Conservation (phyloP, 37 sponge, comb jelly and placozoan species). For the Bolinopsis microptera region DNA sequence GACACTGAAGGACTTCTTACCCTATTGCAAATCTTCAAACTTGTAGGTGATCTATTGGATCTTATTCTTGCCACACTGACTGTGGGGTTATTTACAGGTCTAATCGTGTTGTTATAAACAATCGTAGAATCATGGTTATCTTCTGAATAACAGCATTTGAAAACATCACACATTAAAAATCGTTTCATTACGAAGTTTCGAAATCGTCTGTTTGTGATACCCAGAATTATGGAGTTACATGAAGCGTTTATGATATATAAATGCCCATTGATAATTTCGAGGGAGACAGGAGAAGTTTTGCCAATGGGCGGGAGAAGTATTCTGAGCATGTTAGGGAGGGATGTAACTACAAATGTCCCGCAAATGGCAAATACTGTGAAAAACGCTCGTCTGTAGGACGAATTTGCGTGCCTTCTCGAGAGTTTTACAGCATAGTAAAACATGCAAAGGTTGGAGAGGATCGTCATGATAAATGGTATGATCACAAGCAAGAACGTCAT, state of each 20-base stretch:
- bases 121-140: too few species aligned
- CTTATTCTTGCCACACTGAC: too few species aligned
- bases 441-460: background rate
- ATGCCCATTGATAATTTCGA: constrained; percentile 1
- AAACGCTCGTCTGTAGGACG: constrained; percentile 26
- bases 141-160: too few species aligned
- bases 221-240: constrained; percentile 9
- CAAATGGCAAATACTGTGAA: constrained; percentile 15
- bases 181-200: constrained; percentile 21
- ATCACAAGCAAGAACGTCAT: background rate
- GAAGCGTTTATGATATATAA: constrained; percentile 49
- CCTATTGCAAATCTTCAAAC: too few species aligned
- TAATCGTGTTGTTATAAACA: too few species aligned
- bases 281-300: background rate
- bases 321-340: constrained; percentile 27
- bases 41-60: too few species aligned
- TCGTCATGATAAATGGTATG: constrained; percentile 12
- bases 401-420: background rate
- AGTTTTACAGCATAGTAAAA: constrained; percentile 5
- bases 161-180: too few species aligned
- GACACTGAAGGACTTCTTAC: too few species aligned
- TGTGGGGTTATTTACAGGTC: too few species aligned
- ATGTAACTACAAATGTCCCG: background rate
- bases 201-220: constrained; percentile 18
- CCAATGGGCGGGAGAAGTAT: constrained; percentile 1